Conservation (phyloP, 1,140 invertebrate genomes). For the Drosophila lini region DNA sequence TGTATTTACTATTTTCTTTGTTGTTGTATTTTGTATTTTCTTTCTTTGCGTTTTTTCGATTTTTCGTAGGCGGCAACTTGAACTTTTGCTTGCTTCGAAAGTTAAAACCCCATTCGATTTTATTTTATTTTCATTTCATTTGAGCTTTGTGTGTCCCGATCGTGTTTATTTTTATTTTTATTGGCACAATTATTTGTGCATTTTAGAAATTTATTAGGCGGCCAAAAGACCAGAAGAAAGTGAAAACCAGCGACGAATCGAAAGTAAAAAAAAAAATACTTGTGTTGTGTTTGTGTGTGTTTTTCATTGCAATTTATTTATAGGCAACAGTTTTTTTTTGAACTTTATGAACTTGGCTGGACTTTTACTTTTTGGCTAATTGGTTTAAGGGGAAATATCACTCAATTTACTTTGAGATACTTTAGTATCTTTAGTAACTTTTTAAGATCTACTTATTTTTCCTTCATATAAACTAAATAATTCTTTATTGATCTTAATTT, state of each 20-base stretch:
- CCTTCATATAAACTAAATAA: too few relatives aligned
- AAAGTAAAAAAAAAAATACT: conserved; percentile 61
- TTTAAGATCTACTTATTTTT: background rate
- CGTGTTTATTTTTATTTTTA: conserved; percentile 81
- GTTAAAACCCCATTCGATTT: conserved; percentile 51
- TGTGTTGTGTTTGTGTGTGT: conserved; percentile 10
- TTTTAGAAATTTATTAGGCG: conserved; percentile 80
- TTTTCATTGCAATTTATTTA: conserved; percentile 34
- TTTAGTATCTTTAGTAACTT: background rate
- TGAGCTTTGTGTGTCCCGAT: conserved; percentile 23
- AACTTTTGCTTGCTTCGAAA: conserved; percentile 73
- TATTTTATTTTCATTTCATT: conserved; percentile 36
- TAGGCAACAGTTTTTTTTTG: conserved; percentile 13
- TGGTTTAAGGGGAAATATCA: background rate
- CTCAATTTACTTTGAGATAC: background rate
- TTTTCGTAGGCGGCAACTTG: conserved; percentile 75
- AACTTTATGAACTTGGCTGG: conserved; percentile 8
- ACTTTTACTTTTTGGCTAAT: conserved; percentile 45
- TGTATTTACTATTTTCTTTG: background rate
- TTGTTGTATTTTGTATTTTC: conserved; percentile 30
- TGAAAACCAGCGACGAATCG: conserved; percentile 58
- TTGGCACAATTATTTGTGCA: conserved; percentile 83
- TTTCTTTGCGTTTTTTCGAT: conserved; percentile 36
- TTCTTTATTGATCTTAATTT: background rate
- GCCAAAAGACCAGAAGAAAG: conserved; percentile 75